Conservation (phyloP, 2,888 invertebrate species). For the Adela reaumurella region DNA sequence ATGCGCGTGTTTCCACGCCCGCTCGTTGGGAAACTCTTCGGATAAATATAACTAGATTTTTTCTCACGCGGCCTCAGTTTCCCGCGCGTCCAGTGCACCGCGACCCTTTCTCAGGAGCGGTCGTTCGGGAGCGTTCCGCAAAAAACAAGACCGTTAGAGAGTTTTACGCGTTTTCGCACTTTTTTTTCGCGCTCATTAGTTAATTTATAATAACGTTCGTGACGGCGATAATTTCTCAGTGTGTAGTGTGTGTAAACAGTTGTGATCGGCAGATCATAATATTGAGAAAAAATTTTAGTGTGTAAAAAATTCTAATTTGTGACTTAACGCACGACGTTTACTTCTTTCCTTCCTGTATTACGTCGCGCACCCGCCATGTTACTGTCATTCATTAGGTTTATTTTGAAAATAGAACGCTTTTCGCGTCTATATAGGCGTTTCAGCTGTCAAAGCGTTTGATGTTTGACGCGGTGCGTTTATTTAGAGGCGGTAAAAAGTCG, state of each 20-base stretch:
- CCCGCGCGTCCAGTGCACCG: background rate
- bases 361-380: background rate
- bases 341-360: no score
- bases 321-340: no score
- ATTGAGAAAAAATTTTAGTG: no score
- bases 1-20: background rate
- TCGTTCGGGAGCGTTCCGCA: background rate
- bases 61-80: background rate
- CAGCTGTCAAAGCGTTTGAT: background rate
- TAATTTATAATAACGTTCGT: no score
- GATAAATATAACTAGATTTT: background rate
- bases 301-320: no score
- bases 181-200: no score
- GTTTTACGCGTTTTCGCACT: no score
- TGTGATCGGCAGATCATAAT: no score
- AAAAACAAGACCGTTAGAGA: no score
- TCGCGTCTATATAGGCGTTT: background rate
- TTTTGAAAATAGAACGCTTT: background rate
- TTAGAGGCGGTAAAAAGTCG: background rate
- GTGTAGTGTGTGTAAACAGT: no score
- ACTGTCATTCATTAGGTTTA: background rate
- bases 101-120: background rate
- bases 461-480: background rate
- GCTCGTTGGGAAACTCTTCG: background rate
- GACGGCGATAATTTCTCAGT: no score